Conservation (phyloP, 2,888 invertebrate species). For the Stramonita haemastoma region DNA sequence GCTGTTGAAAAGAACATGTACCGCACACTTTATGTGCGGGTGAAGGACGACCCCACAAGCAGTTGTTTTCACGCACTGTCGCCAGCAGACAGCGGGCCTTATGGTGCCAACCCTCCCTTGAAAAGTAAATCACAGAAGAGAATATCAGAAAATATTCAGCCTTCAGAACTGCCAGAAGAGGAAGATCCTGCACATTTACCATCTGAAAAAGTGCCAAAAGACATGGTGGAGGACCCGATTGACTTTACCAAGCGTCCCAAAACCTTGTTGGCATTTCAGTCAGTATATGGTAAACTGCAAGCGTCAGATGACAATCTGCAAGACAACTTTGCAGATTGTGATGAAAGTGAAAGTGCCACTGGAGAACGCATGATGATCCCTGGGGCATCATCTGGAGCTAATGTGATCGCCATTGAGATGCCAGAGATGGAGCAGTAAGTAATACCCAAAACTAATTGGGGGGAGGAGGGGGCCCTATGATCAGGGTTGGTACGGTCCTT, state of each 20-base stretch:
- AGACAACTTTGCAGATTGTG: background rate
- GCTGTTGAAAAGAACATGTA: background rate
- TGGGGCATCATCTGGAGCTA: slow-evolving; percentile 48
- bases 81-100: too few species aligned
- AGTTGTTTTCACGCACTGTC: background rate
- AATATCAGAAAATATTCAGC: background rate
- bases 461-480: too few species aligned
- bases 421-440: slow-evolving; percentile 41
- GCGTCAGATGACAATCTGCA: background rate
- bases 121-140: background rate
- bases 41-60: background rate
- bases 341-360: background rate
- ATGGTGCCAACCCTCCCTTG: background rate
- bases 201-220: too few species aligned
- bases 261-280: background rate
- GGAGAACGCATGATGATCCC: slow-evolving; percentile 36
- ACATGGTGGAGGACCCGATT: too few species aligned
- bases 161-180: background rate
- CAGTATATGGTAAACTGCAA: background rate
- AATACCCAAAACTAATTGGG: too few species aligned
- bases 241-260: too few species aligned
- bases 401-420: slow-evolving; percentile 51
- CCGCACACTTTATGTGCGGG: background rate
- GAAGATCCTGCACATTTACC: background rate
- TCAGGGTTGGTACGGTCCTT: too few species aligned